These are phyloP conservation scores for Rhyacichthys aspro DNA, from an alignment of 2,797 vertebrate species.

Conservation along the genomic window DNA sequence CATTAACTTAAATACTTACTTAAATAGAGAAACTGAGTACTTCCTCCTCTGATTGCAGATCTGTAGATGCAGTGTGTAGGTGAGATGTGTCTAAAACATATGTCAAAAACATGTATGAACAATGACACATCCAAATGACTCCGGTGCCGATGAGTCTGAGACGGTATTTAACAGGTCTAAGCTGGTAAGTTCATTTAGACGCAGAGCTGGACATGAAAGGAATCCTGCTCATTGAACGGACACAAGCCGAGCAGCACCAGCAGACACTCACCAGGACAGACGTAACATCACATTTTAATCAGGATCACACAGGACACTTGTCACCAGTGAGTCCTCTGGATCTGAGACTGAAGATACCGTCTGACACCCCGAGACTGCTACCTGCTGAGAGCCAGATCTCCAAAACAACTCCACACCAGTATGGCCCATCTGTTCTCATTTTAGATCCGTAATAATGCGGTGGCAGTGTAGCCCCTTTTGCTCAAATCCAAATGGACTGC, in stretches of 20 bases:
- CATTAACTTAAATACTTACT: too few species aligned
- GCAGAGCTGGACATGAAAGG: conserved; percentile 48
- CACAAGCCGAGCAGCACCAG: conserved; percentile 35
- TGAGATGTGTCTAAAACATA: conserved; percentile 14
- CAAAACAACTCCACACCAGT: conserved; percentile 16
- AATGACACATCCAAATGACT: conserved; percentile 27
- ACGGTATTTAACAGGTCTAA: conserved; percentile 20
- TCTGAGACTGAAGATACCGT: conserved; percentile 33
- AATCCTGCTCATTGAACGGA: conserved; percentile 22
- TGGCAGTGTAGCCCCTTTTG: conserved; percentile 30
- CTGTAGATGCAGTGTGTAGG: conserved; percentile 6
- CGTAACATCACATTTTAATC: conserved; percentile 29
- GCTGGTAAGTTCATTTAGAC: conserved; percentile 47
- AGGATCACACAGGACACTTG: conserved; percentile 39
- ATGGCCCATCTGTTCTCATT: conserved; percentile 60
- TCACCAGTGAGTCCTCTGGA: conserved; percentile 29
- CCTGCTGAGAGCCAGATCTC: conserved; percentile 52
- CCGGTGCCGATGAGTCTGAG: conserved; percentile 67
- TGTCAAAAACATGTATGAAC: conserved; percentile 3
- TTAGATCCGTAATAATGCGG: conserved; percentile 44
- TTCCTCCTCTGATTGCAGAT: too few species aligned
- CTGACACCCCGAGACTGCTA: conserved; percentile 35
- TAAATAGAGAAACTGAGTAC: too few species aligned
- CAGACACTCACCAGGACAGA: conserved; percentile 25
- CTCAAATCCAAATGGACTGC: conserved; percentile 47